Evolutionary conservation across 2,888 invertebrate genomes (phyloP), one percentile per base, ranked within the genome.

Genomic region (Pseudanteris insignis): DNA sequence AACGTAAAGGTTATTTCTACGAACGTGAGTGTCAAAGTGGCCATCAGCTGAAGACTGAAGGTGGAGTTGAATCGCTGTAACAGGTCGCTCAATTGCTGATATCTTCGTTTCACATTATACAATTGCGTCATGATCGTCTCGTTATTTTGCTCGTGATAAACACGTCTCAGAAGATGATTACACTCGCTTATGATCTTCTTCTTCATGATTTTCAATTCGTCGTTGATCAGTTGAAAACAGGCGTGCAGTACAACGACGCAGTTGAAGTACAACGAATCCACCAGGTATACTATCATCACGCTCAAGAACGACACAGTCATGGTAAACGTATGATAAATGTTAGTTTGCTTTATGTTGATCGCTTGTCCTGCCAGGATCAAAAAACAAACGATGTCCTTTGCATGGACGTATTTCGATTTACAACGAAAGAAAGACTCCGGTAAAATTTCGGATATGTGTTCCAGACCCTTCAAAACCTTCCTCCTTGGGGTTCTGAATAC

Each of bases 1-100:
- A 74, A 51, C 1, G 70, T 70, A 46, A 74, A 75, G 0, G 73
- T 72, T 1, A 73, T 63, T 33, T 75, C 74, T 1, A 68, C 67
- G 43, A 75, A 74, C 1, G 69, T 70, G 4, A 75, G 54, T 0
- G 67, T 67, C 1, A 74, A 60, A 8, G 66, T 69, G 1, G 68
- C 65, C 2, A 70, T 65, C 1, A 71, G 41, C 14, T 71, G 73
- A 2, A 70, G 54, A 8, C 68, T 63, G 44, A 73, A 75, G 0
- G 66, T 67, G 0, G 67, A 48, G 37, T 74, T 75, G 2, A 72
- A 58, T 9, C 60, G 40, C n/a, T 66, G 63, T 1, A 73, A 41
- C 1, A 67, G 41, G 6, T 66, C 61, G 43, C 71, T 68, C 2
- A 73, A 11, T n/a, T 70, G 58, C 18, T 72, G 70, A 34, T 73